Evolutionary conservation across 1,140 invertebrate genomes (phyloP), one percentile per base, ranked within the genome.

Genomic region (Tigriopus japonicus): DNA sequence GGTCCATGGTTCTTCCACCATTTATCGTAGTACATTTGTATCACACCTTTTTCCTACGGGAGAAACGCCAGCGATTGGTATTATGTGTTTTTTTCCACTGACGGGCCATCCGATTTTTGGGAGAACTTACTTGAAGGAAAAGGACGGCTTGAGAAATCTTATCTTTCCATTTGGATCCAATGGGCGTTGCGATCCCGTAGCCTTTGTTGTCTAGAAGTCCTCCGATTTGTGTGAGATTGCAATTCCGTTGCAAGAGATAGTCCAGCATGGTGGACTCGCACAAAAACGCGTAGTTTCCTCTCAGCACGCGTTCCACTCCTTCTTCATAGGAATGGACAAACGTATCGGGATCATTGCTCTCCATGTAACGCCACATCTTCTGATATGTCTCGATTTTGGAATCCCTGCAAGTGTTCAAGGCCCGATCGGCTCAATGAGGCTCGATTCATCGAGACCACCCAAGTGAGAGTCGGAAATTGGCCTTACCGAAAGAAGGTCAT

Each of bases 181-280:
- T 88, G 53, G 84, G 85, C 0, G 86, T 89, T 0, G 86, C 87
- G 64, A 91, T 89, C 12, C 87, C 87, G 68, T 89, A 91, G 66
- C 81, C 85, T 72, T 95, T 95, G 28, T 86, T 90, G 67, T 94
- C 91, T 14, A 95, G 71, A 41, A 87, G 75, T 10, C 86, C 87
- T 0, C 89, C 91, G 40, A 96, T 87, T 75, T 94, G 88, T 21
- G 88, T 95, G 17, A 96, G 76, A 70, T 93, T 90, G 70, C 91
- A 96, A 67, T 94, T 81, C 64, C 88, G 75, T 68, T 93, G 85
- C 2, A 87, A 81, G 58, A 80, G 81, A 68, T 88, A 92, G 69
- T 95, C 91, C 41, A 95, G 76, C 75, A 90, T 89, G 2, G 87
- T 87, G 0, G 88, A 93, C 70, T 95, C 91, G 87, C 94, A 91